phyloP scores from a whole-genome alignment of 2,888 invertebrate species.

The Diarsia dahlii region DNA sequence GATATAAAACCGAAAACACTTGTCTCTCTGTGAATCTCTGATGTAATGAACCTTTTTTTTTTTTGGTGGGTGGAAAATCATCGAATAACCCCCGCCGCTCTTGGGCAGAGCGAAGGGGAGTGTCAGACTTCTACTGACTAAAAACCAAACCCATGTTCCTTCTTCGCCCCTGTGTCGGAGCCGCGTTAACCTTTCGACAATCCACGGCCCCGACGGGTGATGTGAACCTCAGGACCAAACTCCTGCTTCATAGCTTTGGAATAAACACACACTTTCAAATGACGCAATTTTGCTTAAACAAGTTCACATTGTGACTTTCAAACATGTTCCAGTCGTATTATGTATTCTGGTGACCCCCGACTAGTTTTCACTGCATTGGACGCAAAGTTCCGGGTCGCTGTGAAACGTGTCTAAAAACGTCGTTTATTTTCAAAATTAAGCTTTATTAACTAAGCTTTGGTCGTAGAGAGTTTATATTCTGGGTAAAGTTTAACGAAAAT shows the following conservation, averaged over 20 bases:
- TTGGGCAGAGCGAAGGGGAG: no score
- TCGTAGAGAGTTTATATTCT: not conserved
- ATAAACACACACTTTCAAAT: not conserved
- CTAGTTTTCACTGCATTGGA: constrained; percentile 14
- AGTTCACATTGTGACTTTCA: constrained; percentile 2
- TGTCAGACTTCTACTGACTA: no score
- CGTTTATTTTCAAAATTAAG: not conserved
- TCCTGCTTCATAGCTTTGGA: not conserved
- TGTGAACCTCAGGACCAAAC: no score
- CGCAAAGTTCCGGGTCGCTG: constrained; percentile 14
- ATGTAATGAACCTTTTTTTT: no score
- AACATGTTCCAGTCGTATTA: not conserved
- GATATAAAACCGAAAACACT: not conserved
- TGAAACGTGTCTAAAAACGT: constrained; percentile 27
- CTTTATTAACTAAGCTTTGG: not conserved
- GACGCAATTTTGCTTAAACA: constrained; percentile 3
- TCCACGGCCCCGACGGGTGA: no score
- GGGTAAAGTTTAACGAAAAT: not conserved
- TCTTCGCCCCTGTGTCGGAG: no score
- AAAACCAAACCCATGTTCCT: no score
- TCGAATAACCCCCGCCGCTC: no score
- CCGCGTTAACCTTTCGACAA: no score
- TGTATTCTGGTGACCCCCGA: constrained; percentile 1
- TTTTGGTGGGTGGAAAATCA: no score
- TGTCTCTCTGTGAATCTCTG: no score